Base-by-base conservation (phyloP, 2,113 vertebrate species). In the Pandion haliaetus region DNA sequence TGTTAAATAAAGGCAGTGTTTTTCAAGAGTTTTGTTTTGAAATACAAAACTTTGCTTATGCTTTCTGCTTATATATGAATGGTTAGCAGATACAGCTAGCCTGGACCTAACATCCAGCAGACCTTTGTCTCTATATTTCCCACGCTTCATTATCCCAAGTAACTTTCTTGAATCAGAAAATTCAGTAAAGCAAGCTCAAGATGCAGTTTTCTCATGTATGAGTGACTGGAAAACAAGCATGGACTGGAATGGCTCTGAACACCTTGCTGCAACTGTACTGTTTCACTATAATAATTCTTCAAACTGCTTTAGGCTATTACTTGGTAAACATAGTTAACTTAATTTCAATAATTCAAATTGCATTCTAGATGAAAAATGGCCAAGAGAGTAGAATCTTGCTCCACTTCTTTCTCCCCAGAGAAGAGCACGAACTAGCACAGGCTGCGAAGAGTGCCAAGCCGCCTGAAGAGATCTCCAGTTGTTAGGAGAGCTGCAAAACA, bases 291-390 rank as follows among this genome's bases (percentile, higher is more conserved):
- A 70, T 62, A 73, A 77, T 70, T 91, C 63, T 88, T 92, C 47
- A 55, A 24, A 62, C 12, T 73, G 91, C 93, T 92, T 83, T 58
- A 88, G 80, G 93, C 86, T 86, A 62, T 88, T 81, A 66, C 83
- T 86, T 62, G 86, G 80, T 91, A 95, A 95, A 95, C 59, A 83
- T 77, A 86, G 90, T 96, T 92, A 92, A 77, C 67, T 83, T 88
- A 61, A 95, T 95, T 90, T 88, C 88, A 73, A 10, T 83, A 54
- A 78, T 62, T 92, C 80, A 83, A 5, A 83, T 79, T 71, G 23
- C 44, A 23, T 93, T 94, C 73, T 82, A 74, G 92, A 45, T 88
- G 40, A 88, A 91, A 95, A 94, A 73, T 28, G 63, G 50, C 45
- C 12, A 7, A 70, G 74, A 63, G 49, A 62, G 47, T 50, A 78